Conservation (phyloP, 2,113 vertebrate species). For the Lipotes vexillifer region DNA sequence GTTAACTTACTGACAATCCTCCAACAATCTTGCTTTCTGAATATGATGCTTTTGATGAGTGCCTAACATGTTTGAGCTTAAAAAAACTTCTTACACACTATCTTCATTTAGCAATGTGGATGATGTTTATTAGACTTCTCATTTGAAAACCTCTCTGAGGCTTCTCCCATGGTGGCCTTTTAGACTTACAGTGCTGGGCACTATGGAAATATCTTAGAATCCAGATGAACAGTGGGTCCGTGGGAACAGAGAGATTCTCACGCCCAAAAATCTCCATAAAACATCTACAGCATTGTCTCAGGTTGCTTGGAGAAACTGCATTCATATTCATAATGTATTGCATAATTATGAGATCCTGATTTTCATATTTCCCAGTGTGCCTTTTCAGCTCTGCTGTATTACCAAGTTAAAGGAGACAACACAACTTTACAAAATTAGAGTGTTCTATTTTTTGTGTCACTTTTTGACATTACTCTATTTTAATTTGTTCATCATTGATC, state of each 20-base stretch:
- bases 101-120: not conserved
- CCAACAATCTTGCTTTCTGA: not conserved
- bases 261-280: not conserved
- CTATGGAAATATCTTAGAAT: conserved; percentile 56
- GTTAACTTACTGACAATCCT: not conserved
- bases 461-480: conserved; percentile 48
- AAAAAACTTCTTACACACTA: not conserved
- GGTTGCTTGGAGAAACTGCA: conserved; percentile 61
- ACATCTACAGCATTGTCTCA: conserved; percentile 59
- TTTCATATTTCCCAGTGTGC: conserved; percentile 64
- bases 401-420: conserved; percentile 50
- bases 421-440: conserved; percentile 50
- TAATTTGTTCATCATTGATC: conserved; percentile 69
- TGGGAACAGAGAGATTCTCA: conserved; percentile 64
- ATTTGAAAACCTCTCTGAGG: conserved; percentile 10
- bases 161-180: conserved; percentile 5
- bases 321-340: conserved; percentile 66
- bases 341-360: conserved; percentile 58
- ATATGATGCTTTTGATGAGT: not conserved
- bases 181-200: conserved; percentile 26
- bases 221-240: conserved; percentile 18
- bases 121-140: not conserved
- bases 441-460: conserved; percentile 21
- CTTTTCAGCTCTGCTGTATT: conserved; percentile 2
- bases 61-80: not conserved